Conservation (phyloP, 2,888 invertebrate species). For the Drosophila phalerata region DNA sequence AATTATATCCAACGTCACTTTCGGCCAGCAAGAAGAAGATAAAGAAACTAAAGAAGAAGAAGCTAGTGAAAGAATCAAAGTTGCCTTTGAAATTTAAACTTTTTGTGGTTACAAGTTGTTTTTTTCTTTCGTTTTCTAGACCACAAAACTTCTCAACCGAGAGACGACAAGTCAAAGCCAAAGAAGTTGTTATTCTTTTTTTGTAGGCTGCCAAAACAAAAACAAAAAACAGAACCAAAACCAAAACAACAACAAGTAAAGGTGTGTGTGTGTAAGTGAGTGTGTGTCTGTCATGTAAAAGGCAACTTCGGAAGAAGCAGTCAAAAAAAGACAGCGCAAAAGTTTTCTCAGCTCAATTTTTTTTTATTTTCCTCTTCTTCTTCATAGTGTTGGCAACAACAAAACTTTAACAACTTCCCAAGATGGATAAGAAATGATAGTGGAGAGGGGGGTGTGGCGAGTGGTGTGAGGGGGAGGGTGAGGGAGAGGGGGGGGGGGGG, state of each 20-base stretch:
- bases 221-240: slow-evolving; percentile 51
- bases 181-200: slow-evolving; percentile 33
- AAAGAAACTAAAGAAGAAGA: slow-evolving; percentile 26
- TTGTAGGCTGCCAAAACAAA: slow-evolving; percentile 59
- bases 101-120: slow-evolving; percentile 64
- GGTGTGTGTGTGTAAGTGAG: slow-evolving; percentile 21
- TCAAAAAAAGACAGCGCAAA: slow-evolving; percentile 57
- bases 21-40: slow-evolving; percentile 47
- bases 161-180: slow-evolving; percentile 56
- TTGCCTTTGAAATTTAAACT: slow-evolving; percentile 64
- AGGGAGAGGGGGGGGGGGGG: slow-evolving; percentile 7
- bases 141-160: slow-evolving; percentile 70
- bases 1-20: slow-evolving; percentile 71
- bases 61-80: slow-evolving; percentile 42
- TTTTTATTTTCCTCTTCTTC: slow-evolving; percentile 32
- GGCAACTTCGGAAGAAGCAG: slow-evolving; percentile 55
- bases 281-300: slow-evolving; percentile 35
- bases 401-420: slow-evolving; percentile 74
- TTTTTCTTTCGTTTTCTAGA: slow-evolving; percentile 56
- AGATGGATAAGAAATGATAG: slow-evolving; percentile 59
- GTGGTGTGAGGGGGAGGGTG: slow-evolving; percentile 1
- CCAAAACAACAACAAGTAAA: slow-evolving; percentile 32
- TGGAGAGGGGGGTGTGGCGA: slow-evolving; percentile 6
- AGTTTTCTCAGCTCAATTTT: slow-evolving; percentile 70
- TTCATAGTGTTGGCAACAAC: slow-evolving; percentile 5